Conservation (phyloP, 2,113 vertebrate species). For the Pterocles burchelli region DNA sequence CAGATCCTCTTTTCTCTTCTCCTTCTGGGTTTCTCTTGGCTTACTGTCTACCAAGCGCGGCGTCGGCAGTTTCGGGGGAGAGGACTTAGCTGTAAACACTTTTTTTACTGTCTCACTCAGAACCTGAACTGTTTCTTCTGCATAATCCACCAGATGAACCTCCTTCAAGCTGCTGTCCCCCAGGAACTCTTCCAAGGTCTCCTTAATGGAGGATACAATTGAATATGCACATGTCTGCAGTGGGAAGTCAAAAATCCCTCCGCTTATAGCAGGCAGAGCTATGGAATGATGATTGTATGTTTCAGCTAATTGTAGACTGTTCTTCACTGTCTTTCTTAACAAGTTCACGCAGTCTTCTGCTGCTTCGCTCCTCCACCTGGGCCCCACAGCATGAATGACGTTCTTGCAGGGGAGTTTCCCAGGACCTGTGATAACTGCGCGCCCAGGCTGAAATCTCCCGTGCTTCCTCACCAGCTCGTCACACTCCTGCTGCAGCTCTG, state of each 20-base stretch:
- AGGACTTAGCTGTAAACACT: constrained; percentile 39
- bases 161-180: constrained; percentile 54
- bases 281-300: constrained; percentile 63
- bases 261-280: constrained; percentile 83
- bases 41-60: neutral
- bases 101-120: constrained; percentile 66
- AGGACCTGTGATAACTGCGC: constrained; percentile 63
- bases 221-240: constrained; percentile 58
- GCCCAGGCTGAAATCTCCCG: constrained; percentile 48
- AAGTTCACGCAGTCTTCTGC: neutral
- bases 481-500: constrained; percentile 73
- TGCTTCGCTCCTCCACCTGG: constrained; percentile 31
- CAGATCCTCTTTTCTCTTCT: neutral
- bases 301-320: constrained; percentile 74
- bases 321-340: constrained; percentile 69
- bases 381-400: constrained; percentile 80
- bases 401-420: constrained; percentile 72
- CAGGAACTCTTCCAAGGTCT: constrained; percentile 49
- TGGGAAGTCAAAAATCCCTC: constrained; percentile 78
- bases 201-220: constrained; percentile 79
- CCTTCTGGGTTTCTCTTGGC: neutral
- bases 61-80: accelerated
- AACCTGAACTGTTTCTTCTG: constrained; percentile 38
- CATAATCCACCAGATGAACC: constrained; percentile 80
- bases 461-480: constrained; percentile 25